Percentiles rank a stretch among this genome's conserved stretches.
These are phyloP conservation scores for Apis laboriosa DNA, from an alignment of 1,140 invertebrate species.

Conservation along the genomic window DNA sequence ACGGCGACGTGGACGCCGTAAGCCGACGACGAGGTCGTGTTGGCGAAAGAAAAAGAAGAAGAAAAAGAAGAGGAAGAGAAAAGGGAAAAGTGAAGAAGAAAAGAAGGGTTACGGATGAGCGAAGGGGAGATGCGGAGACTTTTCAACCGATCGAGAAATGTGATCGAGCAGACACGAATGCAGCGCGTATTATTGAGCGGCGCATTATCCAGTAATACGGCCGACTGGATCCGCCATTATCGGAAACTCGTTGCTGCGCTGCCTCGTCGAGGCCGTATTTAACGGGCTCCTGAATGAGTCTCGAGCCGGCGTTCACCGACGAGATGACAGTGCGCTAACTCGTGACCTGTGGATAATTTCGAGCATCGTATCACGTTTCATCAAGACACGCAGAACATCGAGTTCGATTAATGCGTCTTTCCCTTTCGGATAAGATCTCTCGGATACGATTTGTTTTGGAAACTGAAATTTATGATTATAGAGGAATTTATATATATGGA, in stretches of 20 bases:
- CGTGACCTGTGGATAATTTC: slow-evolving; percentile 19
- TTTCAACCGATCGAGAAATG: slow-evolving; percentile 61
- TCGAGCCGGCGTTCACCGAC: slow-evolving; percentile 48
- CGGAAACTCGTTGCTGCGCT: slow-evolving; percentile 73
- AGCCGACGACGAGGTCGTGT: neutral
- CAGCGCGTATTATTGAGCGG: slow-evolving; percentile 67
- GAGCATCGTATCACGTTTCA: neutral
- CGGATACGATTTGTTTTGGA: too few species aligned
- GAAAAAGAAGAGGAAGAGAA: neutral
- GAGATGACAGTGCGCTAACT: slow-evolving; percentile 32
- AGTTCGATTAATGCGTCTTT: neutral
- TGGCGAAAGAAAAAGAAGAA: too few species aligned
- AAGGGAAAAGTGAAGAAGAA: neutral
- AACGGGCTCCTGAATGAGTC: slow-evolving; percentile 63
- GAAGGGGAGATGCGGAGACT: neutral
- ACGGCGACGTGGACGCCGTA: slow-evolving; percentile 25
- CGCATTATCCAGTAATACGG: slow-evolving; percentile 75
- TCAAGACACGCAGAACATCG: neutral
- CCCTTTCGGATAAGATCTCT: too few species aligned
- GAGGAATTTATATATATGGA: too few species aligned
- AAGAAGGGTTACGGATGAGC: slow-evolving; percentile 17
- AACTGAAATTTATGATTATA: too few species aligned
- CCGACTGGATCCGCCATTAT: slow-evolving; percentile 74
- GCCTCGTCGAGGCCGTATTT: slow-evolving; percentile 68
- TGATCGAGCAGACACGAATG: slow-evolving; percentile 68